Evolutionary conservation across 1,140 invertebrate genomes (phyloP), one percentile per base, ranked within the genome.

Genomic region (Lepidotrigona ventralis): DNA sequence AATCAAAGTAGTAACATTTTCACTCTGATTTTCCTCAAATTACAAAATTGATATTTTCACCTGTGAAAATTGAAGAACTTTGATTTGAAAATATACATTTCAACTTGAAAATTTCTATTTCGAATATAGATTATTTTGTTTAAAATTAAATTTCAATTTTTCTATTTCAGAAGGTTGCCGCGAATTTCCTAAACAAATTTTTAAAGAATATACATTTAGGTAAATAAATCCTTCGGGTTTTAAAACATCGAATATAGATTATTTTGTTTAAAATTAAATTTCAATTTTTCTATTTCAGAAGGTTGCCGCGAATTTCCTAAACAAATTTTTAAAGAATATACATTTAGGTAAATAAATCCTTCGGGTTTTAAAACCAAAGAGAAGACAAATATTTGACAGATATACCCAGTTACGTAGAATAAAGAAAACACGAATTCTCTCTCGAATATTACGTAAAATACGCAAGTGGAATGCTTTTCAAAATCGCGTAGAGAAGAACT

Each of bases 381-480:
- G 21, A 51, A n/a, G 19, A 21, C 5, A 72, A 60, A 75, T 39
- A 14, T 72, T 72, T 80, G 54, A 70, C 2, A 15, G 33, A 33
- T 33, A 33, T 8, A 21, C n/a, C 17, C n/a, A 6, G 19, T 71
- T 72, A 5, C 2, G 51, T n/a, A 54, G 60, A 26, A 75, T 56
- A 46, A 63, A 33, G 33, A 58, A 74, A 63, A 23, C 3, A 19
- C 6, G 17, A 0, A 33, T 58, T 8, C 15, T 21, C 11, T 63
- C 21, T 2, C 3, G 14, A 6, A 8, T 19, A 17, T 77, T 82
- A 33, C 54, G 80, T 51, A 69, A 82, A 56, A 14, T 19, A 23
- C 14, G 63, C 39, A 77, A 58, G n/a, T 69, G 33, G 26, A 69
- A 60, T 82, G 70, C n/a, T 77, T n/a, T 77, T 51, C 29, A 53